phyloP scores from a whole-genome alignment of 1,140 invertebrate genomes.

The Tetramorium alpestre region DNA sequence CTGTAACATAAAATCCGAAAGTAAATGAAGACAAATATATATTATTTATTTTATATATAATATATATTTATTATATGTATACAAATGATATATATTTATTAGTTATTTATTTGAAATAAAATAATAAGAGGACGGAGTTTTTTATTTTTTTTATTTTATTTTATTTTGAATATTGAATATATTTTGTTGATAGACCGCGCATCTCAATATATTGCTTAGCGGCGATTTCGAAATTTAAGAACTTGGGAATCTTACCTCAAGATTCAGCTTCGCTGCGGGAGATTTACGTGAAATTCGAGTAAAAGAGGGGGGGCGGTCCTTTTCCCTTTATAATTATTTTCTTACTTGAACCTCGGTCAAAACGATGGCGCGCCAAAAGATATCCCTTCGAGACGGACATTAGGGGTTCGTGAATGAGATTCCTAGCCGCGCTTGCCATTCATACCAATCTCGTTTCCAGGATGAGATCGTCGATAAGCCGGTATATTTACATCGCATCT shows the following conservation, averaged over 20 bases:
- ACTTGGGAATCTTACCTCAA: conserved; percentile 13
- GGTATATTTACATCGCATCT: conserved; percentile 77
- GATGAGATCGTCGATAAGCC: conserved; percentile 79
- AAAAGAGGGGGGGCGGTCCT: background rate
- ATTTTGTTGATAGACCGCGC: background rate
- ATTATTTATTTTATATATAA: background rate
- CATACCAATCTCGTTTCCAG: conserved; percentile 43
- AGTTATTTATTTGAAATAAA: background rate
- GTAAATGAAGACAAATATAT: background rate
- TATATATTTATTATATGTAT: background rate
- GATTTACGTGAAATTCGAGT: conserved; percentile 59
- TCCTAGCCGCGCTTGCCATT: conserved; percentile 68
- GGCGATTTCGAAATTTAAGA: conserved; percentile 23
- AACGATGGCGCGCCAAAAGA: conserved; percentile 59
- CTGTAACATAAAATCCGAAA: background rate
- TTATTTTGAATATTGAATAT: background rate
- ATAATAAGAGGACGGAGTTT: background rate
- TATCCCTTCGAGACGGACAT: conserved; percentile 77
- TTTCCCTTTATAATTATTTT: conserved; percentile 75
- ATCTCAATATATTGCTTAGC: background rate
- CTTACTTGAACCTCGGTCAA: conserved; percentile 61
- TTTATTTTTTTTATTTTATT: background rate
- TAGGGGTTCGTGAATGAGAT: conserved; percentile 79
- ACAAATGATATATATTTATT: background rate
- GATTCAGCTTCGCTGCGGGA: conserved; percentile 23